Evolutionary conservation across 2,113 vertebrate species (phyloP).

Genomic region (Periophthalmodon schlosseri): DNA sequence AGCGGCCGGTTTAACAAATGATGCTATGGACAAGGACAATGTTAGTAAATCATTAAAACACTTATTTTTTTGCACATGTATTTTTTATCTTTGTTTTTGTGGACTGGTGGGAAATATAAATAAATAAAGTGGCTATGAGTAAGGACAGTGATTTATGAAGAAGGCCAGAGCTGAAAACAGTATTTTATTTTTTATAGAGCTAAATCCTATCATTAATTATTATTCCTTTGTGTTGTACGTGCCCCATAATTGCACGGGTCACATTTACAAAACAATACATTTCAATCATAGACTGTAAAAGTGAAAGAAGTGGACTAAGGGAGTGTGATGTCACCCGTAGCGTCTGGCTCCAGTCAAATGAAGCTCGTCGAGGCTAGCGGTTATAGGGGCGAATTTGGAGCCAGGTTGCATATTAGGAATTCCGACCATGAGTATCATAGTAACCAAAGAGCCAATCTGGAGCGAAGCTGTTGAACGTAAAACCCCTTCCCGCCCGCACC

Average conservation of each 20-base stretch:
- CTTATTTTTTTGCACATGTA: conserved; percentile 13
- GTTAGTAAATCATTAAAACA: conserved; percentile 32
- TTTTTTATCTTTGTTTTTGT: conserved; percentile 26
- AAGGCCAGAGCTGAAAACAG: background rate
- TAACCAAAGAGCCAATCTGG: too few species aligned
- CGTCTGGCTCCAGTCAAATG: too few species aligned
- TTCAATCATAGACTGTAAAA: too few species aligned
- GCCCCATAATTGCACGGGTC: conserved; percentile 13
- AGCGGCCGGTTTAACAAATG: conserved; percentile 49
- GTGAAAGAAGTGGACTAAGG: too few species aligned
- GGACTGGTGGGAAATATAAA: conserved; percentile 11
- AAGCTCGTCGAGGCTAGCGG: too few species aligned
- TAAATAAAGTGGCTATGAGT: conserved; percentile 2
- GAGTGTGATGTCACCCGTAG: too few species aligned
- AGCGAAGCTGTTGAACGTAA: too few species aligned
- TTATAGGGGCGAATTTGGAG: too few species aligned
- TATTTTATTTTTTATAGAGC: background rate
- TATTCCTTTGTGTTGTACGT: conserved; percentile 22
- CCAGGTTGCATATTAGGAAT: too few species aligned
- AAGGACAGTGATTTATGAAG: conserved; percentile 10
- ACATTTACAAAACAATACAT: background rate
- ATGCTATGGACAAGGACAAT: conserved; percentile 32
- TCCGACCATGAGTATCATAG: too few species aligned
- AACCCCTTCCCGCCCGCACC: too few species aligned
- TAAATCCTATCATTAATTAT: conserved; percentile 1